A percentile compares a stretch with the other conserved stretches of the same genome.
These are phyloP conservation scores for Martes flavigula DNA, from an alignment of 2,797 vertebrate genomes.

Conservation along the genomic window DNA sequence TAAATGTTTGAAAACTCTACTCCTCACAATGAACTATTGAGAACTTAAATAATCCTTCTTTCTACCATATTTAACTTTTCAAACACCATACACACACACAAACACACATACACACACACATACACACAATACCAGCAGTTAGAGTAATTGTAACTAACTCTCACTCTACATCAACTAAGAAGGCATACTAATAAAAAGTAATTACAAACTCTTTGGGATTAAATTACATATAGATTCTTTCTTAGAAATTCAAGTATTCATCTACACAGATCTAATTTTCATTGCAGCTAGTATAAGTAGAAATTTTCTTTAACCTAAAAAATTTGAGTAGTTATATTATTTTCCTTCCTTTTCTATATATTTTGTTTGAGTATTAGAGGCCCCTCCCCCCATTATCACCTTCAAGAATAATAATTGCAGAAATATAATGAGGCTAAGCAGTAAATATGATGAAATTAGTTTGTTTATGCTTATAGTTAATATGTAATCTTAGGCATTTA, in stretches of 20 bases:
- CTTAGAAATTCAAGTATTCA: not conserved
- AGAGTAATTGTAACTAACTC: not conserved
- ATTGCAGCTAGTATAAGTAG: not conserved
- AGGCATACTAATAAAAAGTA: not conserved
- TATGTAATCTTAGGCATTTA: not conserved
- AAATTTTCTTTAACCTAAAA: not conserved
- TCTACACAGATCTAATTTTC: not conserved
- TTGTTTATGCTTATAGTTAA: not conserved
- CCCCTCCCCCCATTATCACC: not conserved
- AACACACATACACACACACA: not conserved
- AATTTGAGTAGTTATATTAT: not conserved
- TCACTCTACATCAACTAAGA: not conserved
- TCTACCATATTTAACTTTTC: not conserved
- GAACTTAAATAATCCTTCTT: not conserved
- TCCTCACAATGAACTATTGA: not conserved
- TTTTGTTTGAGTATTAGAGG: not conserved
- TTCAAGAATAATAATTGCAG: not conserved
- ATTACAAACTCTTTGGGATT: slow-evolving; percentile 8
- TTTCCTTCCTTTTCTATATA: not conserved
- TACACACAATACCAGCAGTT: not conserved
- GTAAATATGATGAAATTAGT: not conserved
- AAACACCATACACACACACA: not conserved
- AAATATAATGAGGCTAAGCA: not conserved
- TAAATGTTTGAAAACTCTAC: not conserved
- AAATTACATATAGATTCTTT: not conserved